Evolutionary conservation across 2,113 vertebrate genomes (phyloP).

Genomic region (Ranitomeya variabilis): DNA sequence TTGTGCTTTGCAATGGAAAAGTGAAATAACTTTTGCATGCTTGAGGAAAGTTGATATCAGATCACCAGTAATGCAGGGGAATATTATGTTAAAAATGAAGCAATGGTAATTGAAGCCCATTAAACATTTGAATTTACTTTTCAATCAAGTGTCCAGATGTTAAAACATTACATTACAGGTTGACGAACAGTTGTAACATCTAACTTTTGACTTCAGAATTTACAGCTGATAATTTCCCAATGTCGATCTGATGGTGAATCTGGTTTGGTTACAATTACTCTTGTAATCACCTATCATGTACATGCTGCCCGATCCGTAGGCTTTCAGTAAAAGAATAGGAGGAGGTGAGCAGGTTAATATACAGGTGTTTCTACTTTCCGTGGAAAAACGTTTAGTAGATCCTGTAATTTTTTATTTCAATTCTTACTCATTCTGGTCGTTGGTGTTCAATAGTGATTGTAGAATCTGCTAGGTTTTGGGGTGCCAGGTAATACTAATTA

Average conservation of each 20-base stretch:
- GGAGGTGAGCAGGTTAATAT: too few species aligned
- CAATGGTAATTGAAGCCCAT: neutral
- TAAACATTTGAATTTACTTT: neutral
- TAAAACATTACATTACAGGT: neutral
- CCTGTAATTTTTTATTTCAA: too few species aligned
- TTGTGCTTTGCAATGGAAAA: constrained; percentile 40
- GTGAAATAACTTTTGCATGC: constrained; percentile 18
- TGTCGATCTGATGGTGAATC: neutral
- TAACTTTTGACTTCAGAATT: neutral
- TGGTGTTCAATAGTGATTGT: too few species aligned
- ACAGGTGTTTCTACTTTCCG: too few species aligned
- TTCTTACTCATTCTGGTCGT: too few species aligned
- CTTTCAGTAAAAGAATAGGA: too few species aligned
- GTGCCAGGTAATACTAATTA: too few species aligned
- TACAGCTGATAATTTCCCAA: neutral
- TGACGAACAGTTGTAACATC: neutral
- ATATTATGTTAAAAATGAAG: neutral
- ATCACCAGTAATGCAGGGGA: neutral
- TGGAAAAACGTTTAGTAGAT: too few species aligned
- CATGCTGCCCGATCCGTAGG: too few species aligned
- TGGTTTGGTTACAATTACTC: too few species aligned
- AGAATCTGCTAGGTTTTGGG: too few species aligned
- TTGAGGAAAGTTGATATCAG: constrained; percentile 13
- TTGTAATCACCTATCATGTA: too few species aligned
- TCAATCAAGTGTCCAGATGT: neutral